Evolutionary conservation across 2,888 invertebrate genomes (phyloP).

Genomic region (Heliconius erato): DNA sequence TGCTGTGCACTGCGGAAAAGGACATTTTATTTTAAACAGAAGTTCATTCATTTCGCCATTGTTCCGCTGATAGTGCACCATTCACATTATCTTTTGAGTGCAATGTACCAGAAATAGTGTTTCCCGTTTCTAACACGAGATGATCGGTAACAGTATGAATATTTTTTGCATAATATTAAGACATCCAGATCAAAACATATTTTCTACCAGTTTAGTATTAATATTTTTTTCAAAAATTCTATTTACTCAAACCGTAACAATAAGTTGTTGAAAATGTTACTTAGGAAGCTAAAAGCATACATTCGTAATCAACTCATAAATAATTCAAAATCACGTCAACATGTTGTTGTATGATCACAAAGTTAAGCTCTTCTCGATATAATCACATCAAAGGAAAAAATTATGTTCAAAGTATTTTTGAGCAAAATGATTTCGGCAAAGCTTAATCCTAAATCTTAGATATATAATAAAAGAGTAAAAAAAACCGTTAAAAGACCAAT

Average conservation of each 20-base stretch:
- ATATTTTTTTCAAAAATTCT: not conserved
- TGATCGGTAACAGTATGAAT: not conserved
- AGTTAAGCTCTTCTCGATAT: not conserved
- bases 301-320: slow-evolving; percentile 53
- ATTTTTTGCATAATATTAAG: not conserved
- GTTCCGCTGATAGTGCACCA: slow-evolving; percentile 60
- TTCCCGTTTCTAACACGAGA: slow-evolving; percentile 59
- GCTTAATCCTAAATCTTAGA: not conserved
- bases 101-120: slow-evolving; percentile 68
- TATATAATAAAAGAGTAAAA: not conserved
- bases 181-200: not conserved
- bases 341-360: slow-evolving; percentile 22
- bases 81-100: slow-evolving; percentile 70
- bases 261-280: not conserved
- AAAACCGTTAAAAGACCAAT: not conserved
- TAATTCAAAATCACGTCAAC: slow-evolving; percentile 49
- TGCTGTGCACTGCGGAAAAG: slow-evolving; percentile 45
- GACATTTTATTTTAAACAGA: slow-evolving; percentile 50
- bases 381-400: not conserved
- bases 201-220: not conserved
- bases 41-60: slow-evolving; percentile 60
- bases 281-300: slow-evolving; percentile 12
- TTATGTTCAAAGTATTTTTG: not conserved
- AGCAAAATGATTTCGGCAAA: not conserved
- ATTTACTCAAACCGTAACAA: not conserved